Evolutionary conservation across 23 tunicate species (phyloP), one percentile per base, ranked within the genome.

Genomic region (Clavelina lepadiformis): DNA sequence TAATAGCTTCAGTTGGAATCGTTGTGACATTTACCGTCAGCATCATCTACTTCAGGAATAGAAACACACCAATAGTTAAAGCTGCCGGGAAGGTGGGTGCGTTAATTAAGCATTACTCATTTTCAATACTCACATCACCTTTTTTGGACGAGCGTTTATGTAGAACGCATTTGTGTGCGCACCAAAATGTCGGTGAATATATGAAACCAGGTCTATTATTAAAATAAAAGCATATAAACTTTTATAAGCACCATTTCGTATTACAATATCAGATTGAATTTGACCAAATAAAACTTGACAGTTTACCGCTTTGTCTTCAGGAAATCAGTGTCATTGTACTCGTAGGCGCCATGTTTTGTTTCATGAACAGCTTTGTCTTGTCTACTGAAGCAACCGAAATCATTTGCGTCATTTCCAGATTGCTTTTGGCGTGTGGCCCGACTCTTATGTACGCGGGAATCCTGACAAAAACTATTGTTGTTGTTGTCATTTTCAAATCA

Each of bases 71-170:
- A 0, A 80, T 80, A 31, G 87, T 80, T 3, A 80, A 80, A 63
- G 87, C 87, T 19, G 71, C 87, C 2, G 87, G 87, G 26, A 71
- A 63, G 65, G 87, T 80, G 46, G n/a, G n/a, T n/a, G n/a, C n/a
- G n/a, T n/a, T n/a, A n/a, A n/a, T n/a, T n/a, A n/a, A n/a, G n/a
- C n/a, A n/a, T n/a, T n/a, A n/a, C n/a, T n/a, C n/a, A n/a, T n/a
- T n/a, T n/a, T n/a, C n/a, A n/a, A n/a, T n/a, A n/a, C n/a, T n/a
- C n/a, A n/a, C n/a, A n/a, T n/a, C n/a, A n/a, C n/a, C n/a, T n/a
- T n/a, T n/a, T n/a, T n/a, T n/a, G n/a, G n/a, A n/a, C n/a, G n/a
- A n/a, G n/a, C n/a, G n/a, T n/a, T n/a, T n/a, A n/a, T n/a, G n/a
- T n/a, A n/a, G n/a, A n/a, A n/a, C n/a, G n/a, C n/a, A n/a, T n/a